Percentiles rank a stretch among this genome's conserved stretches.
Evolutionary conservation across 37 sponge, comb jelly and placozoan species (phyloP).

Genomic region (Spongilla lacustris): DNA sequence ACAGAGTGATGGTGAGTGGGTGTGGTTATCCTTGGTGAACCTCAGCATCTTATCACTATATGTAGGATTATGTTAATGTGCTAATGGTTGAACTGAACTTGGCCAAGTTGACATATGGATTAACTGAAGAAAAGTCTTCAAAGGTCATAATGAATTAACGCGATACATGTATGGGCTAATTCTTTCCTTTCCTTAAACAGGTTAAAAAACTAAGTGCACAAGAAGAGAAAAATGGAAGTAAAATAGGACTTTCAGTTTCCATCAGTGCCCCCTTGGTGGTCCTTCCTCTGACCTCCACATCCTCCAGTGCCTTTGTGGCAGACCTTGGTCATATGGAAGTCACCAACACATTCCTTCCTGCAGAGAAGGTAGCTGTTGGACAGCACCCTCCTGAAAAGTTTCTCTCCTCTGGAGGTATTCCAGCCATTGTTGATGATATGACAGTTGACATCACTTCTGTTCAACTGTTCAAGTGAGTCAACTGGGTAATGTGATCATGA

Average conservation of each 20-base stretch:
- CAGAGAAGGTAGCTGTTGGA: background rate
- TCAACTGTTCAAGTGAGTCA: conserved; percentile 34
- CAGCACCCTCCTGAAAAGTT: background rate
- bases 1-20: background rate
- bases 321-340: conserved; percentile 43
- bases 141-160: no score
- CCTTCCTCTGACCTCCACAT: conserved; percentile 29
- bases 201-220: no score
- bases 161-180: no score
- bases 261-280: conserved; percentile 39
- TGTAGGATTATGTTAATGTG: no score
- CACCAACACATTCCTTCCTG: conserved; percentile 38
- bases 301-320: conserved; percentile 32
- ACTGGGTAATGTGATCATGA: no score
- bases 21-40: no score
- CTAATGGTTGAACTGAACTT: no score
- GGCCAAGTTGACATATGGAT: no score
- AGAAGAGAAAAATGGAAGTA: no score
- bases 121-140: no score
- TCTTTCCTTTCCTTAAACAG: no score
- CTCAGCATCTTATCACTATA: no score
- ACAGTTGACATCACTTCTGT: conserved; percentile 18
- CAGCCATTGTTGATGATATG: conserved; percentile 52
- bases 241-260: conserved; percentile 8
- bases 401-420: background rate